These are phyloP conservation scores for Arenaria interpres DNA, from an alignment of 2,113 vertebrate genomes.

Conservation along the genomic window DNA sequence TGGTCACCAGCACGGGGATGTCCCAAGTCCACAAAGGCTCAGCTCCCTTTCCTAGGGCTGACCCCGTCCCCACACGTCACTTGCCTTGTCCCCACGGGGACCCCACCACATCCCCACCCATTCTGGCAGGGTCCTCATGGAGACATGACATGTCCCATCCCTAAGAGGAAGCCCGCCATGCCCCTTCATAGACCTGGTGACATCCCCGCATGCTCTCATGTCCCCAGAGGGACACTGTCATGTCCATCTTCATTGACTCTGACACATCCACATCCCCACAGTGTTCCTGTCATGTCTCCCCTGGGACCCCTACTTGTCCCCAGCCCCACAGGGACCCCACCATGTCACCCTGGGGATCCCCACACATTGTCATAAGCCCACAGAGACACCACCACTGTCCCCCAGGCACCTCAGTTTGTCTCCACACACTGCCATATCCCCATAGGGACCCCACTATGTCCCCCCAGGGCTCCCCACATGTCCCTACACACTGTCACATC, in stretches of 20 bases:
- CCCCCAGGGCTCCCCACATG: not conserved
- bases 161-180: not conserved
- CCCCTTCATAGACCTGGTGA: no score
- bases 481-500: no score
- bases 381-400: not conserved
- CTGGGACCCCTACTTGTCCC: no score
- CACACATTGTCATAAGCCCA: not conserved
- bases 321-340: not conserved
- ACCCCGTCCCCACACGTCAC: not conserved
- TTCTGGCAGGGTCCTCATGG: not conserved
- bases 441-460: not conserved
- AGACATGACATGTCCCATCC: no score
- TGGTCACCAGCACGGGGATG: fast-evolving
- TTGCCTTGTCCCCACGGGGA: no score
- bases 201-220: not conserved
- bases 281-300: not conserved
- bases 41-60: not conserved
- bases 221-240: not conserved
- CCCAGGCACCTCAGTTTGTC: no score
- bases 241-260: not conserved
- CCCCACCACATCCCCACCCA: not conserved
- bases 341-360: not conserved
- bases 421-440: not conserved
- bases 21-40: not conserved
- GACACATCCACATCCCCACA: not conserved